phyloP scores from a whole-genome alignment of 2,888 invertebrate species.

The Yponomeuta plumbellus region DNA sequence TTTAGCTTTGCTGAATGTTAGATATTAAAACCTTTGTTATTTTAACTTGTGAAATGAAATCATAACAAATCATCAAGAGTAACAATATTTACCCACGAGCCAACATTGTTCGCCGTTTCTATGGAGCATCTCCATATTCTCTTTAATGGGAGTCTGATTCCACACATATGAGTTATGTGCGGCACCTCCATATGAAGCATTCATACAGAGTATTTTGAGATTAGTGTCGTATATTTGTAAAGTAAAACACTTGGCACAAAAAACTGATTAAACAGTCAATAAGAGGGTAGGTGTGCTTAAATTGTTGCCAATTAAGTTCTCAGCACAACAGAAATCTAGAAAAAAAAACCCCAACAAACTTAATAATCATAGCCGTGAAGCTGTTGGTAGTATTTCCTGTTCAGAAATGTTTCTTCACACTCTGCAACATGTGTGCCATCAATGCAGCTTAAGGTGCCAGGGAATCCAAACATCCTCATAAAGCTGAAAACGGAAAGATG shows the following conservation, averaged over 20 bases:
- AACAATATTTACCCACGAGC: neutral
- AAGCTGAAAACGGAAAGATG: no score
- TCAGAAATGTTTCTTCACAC: neutral
- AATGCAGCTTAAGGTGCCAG: neutral
- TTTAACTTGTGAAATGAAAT: neutral
- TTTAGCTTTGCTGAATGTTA: no score
- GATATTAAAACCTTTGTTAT: no score
- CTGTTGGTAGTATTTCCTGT: neutral
- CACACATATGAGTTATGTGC: neutral
- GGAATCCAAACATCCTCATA: neutral
- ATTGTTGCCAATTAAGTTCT: no score
- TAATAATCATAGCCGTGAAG: no score
- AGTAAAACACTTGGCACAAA: neutral
- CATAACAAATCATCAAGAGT: neutral
- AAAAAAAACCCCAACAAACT: no score
- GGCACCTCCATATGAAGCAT: neutral
- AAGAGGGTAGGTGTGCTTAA: no score
- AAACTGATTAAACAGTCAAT: no score
- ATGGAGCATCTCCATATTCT: neutral
- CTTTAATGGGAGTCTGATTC: neutral
- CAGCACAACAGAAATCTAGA: no score
- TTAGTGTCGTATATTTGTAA: neutral
- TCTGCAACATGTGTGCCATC: neutral
- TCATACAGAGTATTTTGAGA: neutral
- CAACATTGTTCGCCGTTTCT: neutral